These are phyloP conservation scores for Leucoma salicis DNA, from an alignment of 2,888 invertebrate genomes.

Conservation along the genomic window DNA sequence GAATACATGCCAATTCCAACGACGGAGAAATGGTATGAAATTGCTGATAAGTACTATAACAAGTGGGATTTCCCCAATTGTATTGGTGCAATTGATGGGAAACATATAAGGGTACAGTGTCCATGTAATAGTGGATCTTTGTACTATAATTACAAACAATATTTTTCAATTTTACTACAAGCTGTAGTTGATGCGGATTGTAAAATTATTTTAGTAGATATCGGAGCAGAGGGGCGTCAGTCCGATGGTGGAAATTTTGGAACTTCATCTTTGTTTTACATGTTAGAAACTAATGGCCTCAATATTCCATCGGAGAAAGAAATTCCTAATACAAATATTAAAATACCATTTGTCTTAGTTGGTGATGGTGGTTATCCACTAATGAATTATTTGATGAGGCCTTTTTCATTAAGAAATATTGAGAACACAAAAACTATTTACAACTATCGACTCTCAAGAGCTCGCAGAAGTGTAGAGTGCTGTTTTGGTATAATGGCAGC, in stretches of 20 bases:
- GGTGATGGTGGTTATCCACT: constrained; percentile 13
- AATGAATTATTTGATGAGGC: constrained; percentile 7
- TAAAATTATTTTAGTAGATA: constrained; percentile 15
- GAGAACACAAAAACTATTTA: constrained; percentile 15
- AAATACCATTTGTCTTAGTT: constrained; percentile 16
- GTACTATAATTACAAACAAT: not conserved
- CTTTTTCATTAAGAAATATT: constrained; percentile 11
- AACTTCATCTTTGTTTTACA: constrained; percentile 5
- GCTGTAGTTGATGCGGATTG: constrained; percentile 14
- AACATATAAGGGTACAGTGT: constrained; percentile 2
- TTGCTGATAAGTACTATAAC: constrained; percentile 6
- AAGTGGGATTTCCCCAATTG: constrained; percentile 15
- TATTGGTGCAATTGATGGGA: not conserved
- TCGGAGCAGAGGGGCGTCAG: constrained; percentile 13
- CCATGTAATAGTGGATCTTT: constrained; percentile 1
- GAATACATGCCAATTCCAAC: constrained; percentile 11
- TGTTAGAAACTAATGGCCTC: constrained; percentile 13
- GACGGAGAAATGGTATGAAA: constrained; percentile 8
- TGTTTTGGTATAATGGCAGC: constrained; percentile 19
- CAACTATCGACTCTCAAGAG: constrained; percentile 18
- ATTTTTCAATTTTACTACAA: constrained; percentile 10
- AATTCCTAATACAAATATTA: constrained; percentile 15
- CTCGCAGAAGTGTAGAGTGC: constrained; percentile 13
- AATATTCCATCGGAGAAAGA: constrained; percentile 15
- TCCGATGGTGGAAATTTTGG: constrained; percentile 6